These are phyloP conservation scores for Melinopterus prodromus DNA, from an alignment of 2,888 invertebrate genomes.

Conservation along the genomic window DNA sequence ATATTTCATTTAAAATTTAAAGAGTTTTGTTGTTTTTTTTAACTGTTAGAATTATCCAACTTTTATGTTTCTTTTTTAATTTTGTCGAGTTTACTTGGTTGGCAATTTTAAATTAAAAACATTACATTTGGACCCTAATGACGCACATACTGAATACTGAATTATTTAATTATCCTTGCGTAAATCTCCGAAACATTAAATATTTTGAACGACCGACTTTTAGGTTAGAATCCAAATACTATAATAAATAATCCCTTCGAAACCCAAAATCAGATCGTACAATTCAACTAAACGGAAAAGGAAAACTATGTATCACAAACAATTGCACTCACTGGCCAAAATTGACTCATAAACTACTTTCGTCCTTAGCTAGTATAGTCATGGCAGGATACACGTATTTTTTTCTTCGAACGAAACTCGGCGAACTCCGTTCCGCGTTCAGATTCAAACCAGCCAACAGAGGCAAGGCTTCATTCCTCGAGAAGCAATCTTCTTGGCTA, in stretches of 20 bases:
- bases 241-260: background rate
- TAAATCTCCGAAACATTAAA: too few species aligned
- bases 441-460: conserved; percentile 63
- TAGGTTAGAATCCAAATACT: background rate
- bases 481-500: conserved; percentile 52
- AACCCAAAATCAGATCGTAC: too few species aligned
- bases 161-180: too few species aligned
- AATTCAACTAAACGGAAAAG: background rate
- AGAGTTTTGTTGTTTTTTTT: background rate
- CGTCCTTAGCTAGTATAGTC: conserved; percentile 60
- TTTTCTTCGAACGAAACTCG: conserved; percentile 68
- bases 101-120: background rate
- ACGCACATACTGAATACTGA: background rate
- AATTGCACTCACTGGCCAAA: background rate
- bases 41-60: background rate
- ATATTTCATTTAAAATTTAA: background rate
- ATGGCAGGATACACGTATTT: conserved; percentile 70
- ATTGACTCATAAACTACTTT: conserved; percentile 63
- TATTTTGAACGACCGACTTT: too few species aligned
- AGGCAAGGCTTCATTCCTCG: conserved; percentile 66
- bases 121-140: background rate
- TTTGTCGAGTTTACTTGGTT: background rate
- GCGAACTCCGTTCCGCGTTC: conserved; percentile 59
- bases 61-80: background rate
- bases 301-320: background rate